These are phyloP conservation scores for Lycophotia porphyrea DNA, from an alignment of 2,888 invertebrate genomes.

Conservation along the genomic window DNA sequence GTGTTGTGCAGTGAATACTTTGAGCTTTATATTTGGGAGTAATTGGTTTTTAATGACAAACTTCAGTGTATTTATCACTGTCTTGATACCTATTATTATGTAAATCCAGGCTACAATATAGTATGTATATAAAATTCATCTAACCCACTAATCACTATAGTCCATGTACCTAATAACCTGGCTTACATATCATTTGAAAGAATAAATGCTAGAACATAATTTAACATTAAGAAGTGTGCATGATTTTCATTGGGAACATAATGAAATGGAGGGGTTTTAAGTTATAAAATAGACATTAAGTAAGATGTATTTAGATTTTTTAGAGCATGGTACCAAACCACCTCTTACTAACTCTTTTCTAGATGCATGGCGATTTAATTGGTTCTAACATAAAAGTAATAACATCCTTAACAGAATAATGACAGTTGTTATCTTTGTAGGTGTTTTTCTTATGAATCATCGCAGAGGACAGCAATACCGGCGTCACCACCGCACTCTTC, in stretches of 20 bases:
- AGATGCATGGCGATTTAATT: conserved; percentile 56
- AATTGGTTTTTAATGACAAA: conserved; percentile 49
- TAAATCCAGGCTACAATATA: conserved; percentile 27
- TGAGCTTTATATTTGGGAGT: conserved; percentile 59
- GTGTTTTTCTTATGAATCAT: conserved; percentile 94
- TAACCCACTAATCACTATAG: conserved; percentile 52
- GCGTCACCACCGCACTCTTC: conserved; percentile 86
- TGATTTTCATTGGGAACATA: conserved; percentile 49
- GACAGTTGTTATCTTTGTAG: conserved; percentile 79
- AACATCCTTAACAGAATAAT: conserved; percentile 43
- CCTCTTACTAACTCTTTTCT: conserved; percentile 37
- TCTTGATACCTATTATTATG: conserved; percentile 36
- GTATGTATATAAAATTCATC: conserved; percentile 46
- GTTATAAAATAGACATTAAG: conserved; percentile 26
- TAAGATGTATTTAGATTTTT: conserved; percentile 28
- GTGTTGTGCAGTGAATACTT: conserved; percentile 59
- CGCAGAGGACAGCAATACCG: conserved; percentile 90
- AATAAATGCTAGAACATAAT: conserved; percentile 40
- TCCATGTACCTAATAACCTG: conserved; percentile 46
- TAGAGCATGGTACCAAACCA: conserved; percentile 53
- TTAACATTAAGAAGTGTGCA: conserved; percentile 41
- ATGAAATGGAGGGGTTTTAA: conserved; percentile 26
- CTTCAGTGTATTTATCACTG: conserved; percentile 27
- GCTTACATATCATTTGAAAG: conserved; percentile 36
- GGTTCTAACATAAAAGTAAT: conserved; percentile 38